Evolutionary conservation across 2,113 vertebrate species (phyloP), one percentile per base, ranked within the genome.

Genomic region (Gopherus evgoodei): DNA sequence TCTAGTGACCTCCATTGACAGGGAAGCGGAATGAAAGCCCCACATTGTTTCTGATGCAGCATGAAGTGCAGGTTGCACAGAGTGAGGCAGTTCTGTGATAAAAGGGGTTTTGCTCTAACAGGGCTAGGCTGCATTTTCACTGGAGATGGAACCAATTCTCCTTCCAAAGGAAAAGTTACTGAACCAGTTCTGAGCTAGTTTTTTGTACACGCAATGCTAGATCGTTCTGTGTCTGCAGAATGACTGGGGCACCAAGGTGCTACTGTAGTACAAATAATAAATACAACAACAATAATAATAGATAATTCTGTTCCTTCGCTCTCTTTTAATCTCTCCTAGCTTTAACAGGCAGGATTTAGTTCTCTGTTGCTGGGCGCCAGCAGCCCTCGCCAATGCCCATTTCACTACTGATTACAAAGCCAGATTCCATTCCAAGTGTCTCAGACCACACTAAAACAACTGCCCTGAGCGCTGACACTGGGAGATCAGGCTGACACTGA

Each of bases 401-500:
- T 29, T n/a, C 84, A 19, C 81, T 52, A 79, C 56, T 47, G 54
- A 85, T 90, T 83, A 12, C 85, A 85, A 87, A 50, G 87, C 50
- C 27, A 10, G 13, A 79, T 47, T 65, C n/a, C 25, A 3, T 29
- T 49, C 24, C 31, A 59, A 0, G 56, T 56, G n/a, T 56, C 56
- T 65, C 88, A 7, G n/a, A 62, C 21, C 11, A 8, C 76, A 52
- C 62, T 76, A 80, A 85, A 80, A 31, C 83, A 85, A 54, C 75
- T 78, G 47, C 42, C 52, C 38, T 0, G 1, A 25, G 31, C 81
- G 38, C 50, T 3, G 35, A 24, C 13, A 52, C 78, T 53, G 49
- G 85, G 0, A 8, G n/a, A 31, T 27, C 57, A 84, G 59, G n/a
- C 88, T 90, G 91, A 79, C 84, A 83, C 50, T 89, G 96, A 81